Evolutionary conservation across 2,888 invertebrate species (phyloP).

Genomic region (Brachypalpus laphriformis): DNA sequence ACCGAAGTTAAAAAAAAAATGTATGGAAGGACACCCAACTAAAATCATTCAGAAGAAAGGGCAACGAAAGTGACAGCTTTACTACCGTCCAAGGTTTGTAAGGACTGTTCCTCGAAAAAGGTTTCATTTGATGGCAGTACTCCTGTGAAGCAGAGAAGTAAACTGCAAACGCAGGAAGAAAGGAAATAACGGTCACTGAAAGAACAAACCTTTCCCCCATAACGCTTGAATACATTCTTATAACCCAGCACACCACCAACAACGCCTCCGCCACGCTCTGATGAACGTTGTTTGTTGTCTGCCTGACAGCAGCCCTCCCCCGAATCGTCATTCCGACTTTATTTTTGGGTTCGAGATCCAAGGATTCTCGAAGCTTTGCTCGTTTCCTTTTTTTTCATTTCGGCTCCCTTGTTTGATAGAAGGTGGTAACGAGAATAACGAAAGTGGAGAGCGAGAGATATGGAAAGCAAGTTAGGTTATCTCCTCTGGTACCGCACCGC

Average conservation of each 20-base stretch:
- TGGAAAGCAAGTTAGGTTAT: constrained; percentile 76
- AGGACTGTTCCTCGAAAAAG: not conserved
- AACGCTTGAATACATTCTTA: constrained; percentile 57
- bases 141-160: not conserved
- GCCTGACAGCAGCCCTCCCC: not conserved
- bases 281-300: constrained; percentile 62
- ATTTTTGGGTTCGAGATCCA: constrained; percentile 72
- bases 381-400: constrained; percentile 19
- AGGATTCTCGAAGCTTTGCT: constrained; percentile 45
- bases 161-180: constrained; percentile 18
- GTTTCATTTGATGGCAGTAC: not conserved
- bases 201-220: constrained; percentile 51
- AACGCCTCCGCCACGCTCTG: constrained; percentile 46
- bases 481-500: constrained; percentile 49
- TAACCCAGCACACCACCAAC: constrained; percentile 32
- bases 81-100: not conserved
- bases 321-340: constrained; percentile 57
- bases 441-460: constrained; percentile 39
- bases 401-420: constrained; percentile 60
- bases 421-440: constrained; percentile 65
- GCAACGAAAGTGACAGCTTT: constrained; percentile 10
- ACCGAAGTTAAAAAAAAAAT: not conserved
- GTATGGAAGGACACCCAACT: not conserved
- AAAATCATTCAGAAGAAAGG: not conserved
- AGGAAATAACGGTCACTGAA: constrained; percentile 14